Evolutionary conservation across 92 coral and sea anemone genomes (phyloP).

Genomic region (Pocillopora meandrina): DNA sequence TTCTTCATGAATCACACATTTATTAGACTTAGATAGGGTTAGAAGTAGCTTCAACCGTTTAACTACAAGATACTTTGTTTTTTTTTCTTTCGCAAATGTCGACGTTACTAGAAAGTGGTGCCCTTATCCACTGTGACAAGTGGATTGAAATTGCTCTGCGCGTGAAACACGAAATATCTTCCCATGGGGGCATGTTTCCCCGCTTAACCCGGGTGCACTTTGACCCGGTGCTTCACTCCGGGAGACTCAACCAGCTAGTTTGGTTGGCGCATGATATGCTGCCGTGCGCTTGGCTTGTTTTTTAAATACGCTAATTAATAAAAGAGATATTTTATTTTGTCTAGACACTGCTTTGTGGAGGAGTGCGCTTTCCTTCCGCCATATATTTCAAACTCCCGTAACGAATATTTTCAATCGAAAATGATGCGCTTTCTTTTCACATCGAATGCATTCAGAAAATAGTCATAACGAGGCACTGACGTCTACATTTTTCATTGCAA

Average conservation of each 20-base stretch:
- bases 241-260: no score
- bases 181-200: background rate
- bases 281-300: background rate
- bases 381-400: background rate
- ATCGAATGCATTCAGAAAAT: no score
- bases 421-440: no score
- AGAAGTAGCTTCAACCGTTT: no score
- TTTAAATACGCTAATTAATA: background rate
- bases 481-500: background rate
- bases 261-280: background rate
- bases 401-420: no score
- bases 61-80: no score
- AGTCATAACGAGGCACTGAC: no score
- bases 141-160: no score
- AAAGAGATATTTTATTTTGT: background rate
- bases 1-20: background rate
- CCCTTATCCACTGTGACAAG: no score
- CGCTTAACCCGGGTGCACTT: background rate
- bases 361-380: conserved; percentile 16
- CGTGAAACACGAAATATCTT: background rate
- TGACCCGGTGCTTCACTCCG: background rate
- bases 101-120: no score
- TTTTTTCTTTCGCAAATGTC: no score
- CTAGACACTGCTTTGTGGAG: conserved; percentile 4
- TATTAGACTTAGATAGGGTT: no score